Evolutionary conservation across 30 jellyfish, hydroid and myxozoan species (phyloP), one percentile per base, ranked within the genome.

Genomic region (Aurelia sp.): DNA sequence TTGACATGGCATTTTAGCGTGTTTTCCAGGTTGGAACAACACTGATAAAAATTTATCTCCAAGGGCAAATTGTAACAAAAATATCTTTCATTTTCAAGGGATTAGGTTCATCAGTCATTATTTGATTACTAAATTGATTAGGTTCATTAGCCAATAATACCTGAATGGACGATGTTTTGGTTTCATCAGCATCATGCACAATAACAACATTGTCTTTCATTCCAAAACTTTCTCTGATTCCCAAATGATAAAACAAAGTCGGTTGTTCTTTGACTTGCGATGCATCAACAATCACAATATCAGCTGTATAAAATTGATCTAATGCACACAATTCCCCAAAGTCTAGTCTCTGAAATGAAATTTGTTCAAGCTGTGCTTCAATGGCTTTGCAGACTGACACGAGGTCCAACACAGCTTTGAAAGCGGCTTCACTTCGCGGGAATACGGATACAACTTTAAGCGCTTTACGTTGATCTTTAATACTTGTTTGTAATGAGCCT

Each of bases 221-320:
- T 61, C 99, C 99, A 89, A 96, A 91, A 76, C 99, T 95, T 64
- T 95, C 99, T 44, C 99, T 89, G 9, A 95, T 97, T 1, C 99
- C 99, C 88, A 95, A 51, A 63, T 95, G 99, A 67, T 95, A 95
- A 90, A 95, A 95, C 81, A 95, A 75, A 22, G 99, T 73, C 11
- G 97, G 91, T 30, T 85, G 97, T 74, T 89, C 95, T 22, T 69
- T 67, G 40, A 73, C 76, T 33, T 71, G 88, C 20, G 99, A 76
- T 17, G 91, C 88, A 76, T 95, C 99, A 21, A 95, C 99, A 35
- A 95, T 84, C 1, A 94, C 97, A 60, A 95, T 96, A 59, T 95
- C 99, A 12, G 97, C 97, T 72, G 91, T 90, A 78, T 95, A 95
- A 81, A 95, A 95, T 81, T 84, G 84, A 71, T 95, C 98, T 5